phyloP scores from a whole-genome alignment of 2,888 invertebrate species.

The Lepeophtheirus nordmannii region DNA sequence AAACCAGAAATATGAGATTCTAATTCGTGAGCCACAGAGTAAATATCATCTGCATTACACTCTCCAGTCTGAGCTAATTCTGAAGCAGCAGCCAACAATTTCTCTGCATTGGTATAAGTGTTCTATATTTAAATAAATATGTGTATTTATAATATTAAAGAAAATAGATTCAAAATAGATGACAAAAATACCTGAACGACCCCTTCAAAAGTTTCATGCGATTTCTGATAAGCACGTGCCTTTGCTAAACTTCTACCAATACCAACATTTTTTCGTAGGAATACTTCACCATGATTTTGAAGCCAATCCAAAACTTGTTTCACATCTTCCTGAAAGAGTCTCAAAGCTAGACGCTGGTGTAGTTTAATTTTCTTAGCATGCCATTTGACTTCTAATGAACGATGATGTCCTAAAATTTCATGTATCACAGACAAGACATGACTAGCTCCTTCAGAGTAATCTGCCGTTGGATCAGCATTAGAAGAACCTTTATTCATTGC shows the following conservation, averaged over 20 bases:
- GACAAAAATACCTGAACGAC: constrained; percentile 62
- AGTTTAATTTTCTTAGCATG: constrained; percentile 84
- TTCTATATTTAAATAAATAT: constrained; percentile 48
- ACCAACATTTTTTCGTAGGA: constrained; percentile 88
- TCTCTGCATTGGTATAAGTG: constrained; percentile 95
- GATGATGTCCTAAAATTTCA: constrained; percentile 85
- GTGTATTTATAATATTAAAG: no score
- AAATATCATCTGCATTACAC: constrained; percentile 88
- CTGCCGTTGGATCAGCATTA: constrained; percentile 72
- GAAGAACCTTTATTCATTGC: constrained; percentile 45
- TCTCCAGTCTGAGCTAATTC: constrained; percentile 89
- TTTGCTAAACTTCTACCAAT: constrained; percentile 87
- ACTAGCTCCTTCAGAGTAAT: constrained; percentile 86
- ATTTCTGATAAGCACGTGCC: constrained; percentile 88
- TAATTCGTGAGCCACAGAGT: constrained; percentile 79
- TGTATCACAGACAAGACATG: constrained; percentile 92
- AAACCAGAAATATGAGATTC: constrained; percentile 87
- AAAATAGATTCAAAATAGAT: neutral
- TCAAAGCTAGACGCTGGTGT: constrained; percentile 77
- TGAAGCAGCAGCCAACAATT: constrained; percentile 83
- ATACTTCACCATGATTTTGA: constrained; percentile 91
- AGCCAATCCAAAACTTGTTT: constrained; percentile 78
- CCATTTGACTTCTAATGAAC: constrained; percentile 83
- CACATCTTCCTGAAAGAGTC: constrained; percentile 61
- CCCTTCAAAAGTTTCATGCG: constrained; percentile 95